These are phyloP conservation scores for Cyrtodaria siliqua DNA, from an alignment of 2,888 invertebrate species.

Conservation along the genomic window DNA sequence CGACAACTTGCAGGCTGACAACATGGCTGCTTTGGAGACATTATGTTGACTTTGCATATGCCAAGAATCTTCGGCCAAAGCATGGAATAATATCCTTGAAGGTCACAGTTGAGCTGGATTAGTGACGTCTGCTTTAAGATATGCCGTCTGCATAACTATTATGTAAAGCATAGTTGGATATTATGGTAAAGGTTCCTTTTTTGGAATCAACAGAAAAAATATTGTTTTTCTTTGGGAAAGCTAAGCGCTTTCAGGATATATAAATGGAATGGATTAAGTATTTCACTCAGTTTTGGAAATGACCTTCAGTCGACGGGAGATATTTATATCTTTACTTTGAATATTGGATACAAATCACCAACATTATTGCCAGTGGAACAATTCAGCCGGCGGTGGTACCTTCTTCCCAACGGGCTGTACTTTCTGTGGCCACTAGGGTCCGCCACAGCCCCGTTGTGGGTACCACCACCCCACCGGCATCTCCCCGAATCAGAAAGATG, in stretches of 20 bases:
- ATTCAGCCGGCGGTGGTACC: constrained; percentile 52
- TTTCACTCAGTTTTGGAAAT: constrained; percentile 9
- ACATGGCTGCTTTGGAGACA: constrained; percentile 4
- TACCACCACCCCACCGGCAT: constrained; percentile 38
- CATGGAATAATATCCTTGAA: constrained; percentile 55
- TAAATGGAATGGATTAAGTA: background rate
- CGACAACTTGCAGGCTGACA: background rate
- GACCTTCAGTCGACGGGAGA: constrained; percentile 3
- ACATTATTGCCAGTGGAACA: constrained; percentile 55
- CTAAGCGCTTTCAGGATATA: background rate
- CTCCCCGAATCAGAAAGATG: constrained; percentile 47
- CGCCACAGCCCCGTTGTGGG: constrained; percentile 29
- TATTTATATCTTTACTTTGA: constrained; percentile 2
- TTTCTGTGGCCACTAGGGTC: constrained; percentile 42
- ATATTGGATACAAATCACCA: constrained; percentile 16
- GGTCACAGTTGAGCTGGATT: constrained; percentile 50
- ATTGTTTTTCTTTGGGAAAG: background rate
- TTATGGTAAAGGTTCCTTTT: background rate
- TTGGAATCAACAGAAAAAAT: background rate
- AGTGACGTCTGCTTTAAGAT: constrained; percentile 47
- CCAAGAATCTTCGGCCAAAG: constrained; percentile 24
- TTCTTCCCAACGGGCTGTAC: constrained; percentile 49
- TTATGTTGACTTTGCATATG: constrained; percentile 24
- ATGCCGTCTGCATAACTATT: constrained; percentile 31
- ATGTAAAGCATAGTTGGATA: constrained; percentile 14